These are phyloP conservation scores for Zophobas atratus DNA, from an alignment of 1,140 invertebrate species.

Conservation along the genomic window DNA sequence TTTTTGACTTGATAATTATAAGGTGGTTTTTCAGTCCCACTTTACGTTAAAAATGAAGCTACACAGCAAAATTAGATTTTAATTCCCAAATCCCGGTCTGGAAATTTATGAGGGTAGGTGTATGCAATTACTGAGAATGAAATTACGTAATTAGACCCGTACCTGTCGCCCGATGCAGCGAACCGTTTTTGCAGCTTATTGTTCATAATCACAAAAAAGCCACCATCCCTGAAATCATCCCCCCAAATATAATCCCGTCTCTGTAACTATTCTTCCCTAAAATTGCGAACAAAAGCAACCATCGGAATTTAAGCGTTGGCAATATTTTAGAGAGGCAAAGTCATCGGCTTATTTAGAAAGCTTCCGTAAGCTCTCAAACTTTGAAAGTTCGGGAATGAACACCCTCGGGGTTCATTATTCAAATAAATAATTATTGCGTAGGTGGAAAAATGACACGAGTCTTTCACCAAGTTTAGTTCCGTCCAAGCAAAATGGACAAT, in stretches of 20 bases:
- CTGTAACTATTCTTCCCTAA: constrained; percentile 22
- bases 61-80: constrained; percentile 15
- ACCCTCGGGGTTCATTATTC: constrained; percentile 37
- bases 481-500: too few species aligned
- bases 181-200: constrained; percentile 17
- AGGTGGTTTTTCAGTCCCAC: not conserved
- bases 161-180: constrained; percentile 17
- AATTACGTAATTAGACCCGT: constrained; percentile 33
- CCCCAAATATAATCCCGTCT: constrained; percentile 4
- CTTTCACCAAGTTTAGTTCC: too few species aligned
- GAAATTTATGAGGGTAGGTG: constrained; percentile 37
- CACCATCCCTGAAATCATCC: not conserved
- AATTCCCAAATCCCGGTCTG: constrained; percentile 8
- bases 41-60: too few species aligned
- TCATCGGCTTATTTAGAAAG: constrained; percentile 30
- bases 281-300: constrained; percentile 19
- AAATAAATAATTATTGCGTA: constrained; percentile 23
- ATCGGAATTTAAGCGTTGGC: constrained; percentile 31
- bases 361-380: constrained; percentile 30
- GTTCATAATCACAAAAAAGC: constrained; percentile 9
- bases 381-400: constrained; percentile 32
- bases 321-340: constrained; percentile 36
- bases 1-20: not conserved
- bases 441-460: not conserved
- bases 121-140: constrained; percentile 32